Conservation (phyloP, 2,797 vertebrate genomes). For the Hafferia zeledoni region DNA sequence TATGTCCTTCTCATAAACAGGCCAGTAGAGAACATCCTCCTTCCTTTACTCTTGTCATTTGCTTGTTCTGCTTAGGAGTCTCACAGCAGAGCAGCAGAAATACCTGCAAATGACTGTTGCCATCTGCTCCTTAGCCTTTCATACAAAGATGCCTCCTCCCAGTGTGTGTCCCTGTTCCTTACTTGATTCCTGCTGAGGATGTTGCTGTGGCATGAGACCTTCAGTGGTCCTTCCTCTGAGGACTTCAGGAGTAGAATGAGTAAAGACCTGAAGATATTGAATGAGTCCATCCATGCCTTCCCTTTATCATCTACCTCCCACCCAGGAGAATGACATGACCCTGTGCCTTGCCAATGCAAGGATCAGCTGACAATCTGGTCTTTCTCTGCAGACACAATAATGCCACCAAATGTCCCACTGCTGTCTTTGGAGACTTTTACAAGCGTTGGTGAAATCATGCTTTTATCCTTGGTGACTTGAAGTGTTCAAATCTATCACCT, state of each 20-base stretch:
- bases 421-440: not conserved
- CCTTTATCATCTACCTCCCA: not conserved
- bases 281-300: not conserved
- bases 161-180: not conserved
- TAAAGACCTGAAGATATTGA: not conserved
- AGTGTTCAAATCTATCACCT: not conserved
- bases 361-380: not conserved
- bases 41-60: not conserved
- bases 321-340: accelerated
- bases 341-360: not conserved
- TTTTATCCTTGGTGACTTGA: not conserved
- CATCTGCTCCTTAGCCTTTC: not conserved
- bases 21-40: not conserved
- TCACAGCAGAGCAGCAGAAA: not conserved
- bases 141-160: not conserved
- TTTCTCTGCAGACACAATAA: not conserved
- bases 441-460: not conserved
- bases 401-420: not conserved
- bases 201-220: not conserved
- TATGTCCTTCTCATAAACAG: not conserved
- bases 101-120: not conserved
- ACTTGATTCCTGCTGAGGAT: not conserved
- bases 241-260: not conserved
- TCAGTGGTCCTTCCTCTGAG: not conserved
- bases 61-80: not conserved